Evolutionary conservation across 1,140 invertebrate species (phyloP), one percentile per base, ranked within the genome.

Genomic region (Drosophila serrata): DNA sequence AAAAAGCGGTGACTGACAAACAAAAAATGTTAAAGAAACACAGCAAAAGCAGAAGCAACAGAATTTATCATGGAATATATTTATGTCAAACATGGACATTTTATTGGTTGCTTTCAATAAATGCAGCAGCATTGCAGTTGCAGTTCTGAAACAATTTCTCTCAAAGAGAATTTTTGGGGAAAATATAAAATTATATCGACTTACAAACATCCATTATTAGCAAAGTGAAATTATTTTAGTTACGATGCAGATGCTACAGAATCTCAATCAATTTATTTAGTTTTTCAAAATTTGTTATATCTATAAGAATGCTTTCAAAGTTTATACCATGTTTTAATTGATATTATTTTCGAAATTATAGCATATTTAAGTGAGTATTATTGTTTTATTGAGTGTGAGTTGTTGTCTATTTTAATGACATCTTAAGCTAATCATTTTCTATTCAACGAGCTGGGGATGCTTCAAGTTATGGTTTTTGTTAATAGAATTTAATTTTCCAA

Each of bases 61-160:
- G 42, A n/a, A 37, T 53, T 73, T 64, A 64, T 56, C 53, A 56
- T 46, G 40, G 53, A 78, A 67, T 78, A 56, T 65, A 75, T 75
- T 51, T 65, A 69, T 65, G 62, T 63, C 56, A 59, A 55, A 77
- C 45, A 73, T 65, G 49, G 60, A 73, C 42, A 59, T 78, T 77
- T 60, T 64, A 85, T 85, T 85, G 74, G 77, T 43, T 53, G 45
- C 56, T 60, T 48, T 37, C 48, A 58, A 43, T 48, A 40, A 37
- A 55, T 29, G 49, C 49, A 69, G 19, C 51, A 8, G 45, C 37
- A 58, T 37, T 31, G 55, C 39, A 43, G 43, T 37, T 31, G 53
- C 53, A 59, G 19, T 59, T 2, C n/a, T n/a, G n/a, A n/a, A n/a
- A n/a, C n/a, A n/a, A n/a, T n/a, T n/a, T n/a, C n/a, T n/a, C 37